A percentile compares a stretch with the other conserved stretches of the same genome.
phyloP scores from a whole-genome alignment of 53 echinoderm and acorn worm species.

The Stichopus horrens region DNA sequence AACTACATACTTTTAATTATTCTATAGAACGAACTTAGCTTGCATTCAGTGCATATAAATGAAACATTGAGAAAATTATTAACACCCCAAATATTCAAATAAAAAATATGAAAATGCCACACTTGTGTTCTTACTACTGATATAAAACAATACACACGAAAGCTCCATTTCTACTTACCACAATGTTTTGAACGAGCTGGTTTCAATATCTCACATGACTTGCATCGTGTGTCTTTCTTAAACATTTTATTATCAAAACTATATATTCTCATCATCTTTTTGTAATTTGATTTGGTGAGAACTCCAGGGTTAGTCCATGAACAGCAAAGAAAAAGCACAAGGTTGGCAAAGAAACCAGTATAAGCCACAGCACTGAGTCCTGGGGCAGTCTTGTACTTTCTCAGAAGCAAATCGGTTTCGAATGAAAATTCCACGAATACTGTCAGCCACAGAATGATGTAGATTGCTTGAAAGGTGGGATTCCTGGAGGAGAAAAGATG shows the following conservation, averaged over 20 bases:
- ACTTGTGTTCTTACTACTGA: neutral
- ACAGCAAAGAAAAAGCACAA: slow-evolving; percentile 58
- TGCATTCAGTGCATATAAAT: no score
- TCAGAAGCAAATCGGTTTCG: slow-evolving; percentile 37
- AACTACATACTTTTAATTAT: no score
- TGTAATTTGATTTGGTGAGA: slow-evolving; percentile 54
- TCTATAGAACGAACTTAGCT: no score
- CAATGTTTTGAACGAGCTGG: slow-evolving; percentile 95
- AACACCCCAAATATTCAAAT: neutral
- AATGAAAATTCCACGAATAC: slow-evolving; percentile 39
- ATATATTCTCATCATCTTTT: slow-evolving; percentile 47
- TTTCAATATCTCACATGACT: slow-evolving; percentile 74
- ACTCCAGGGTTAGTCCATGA: slow-evolving; percentile 73
- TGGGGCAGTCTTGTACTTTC: slow-evolving; percentile 19
- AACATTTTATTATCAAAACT: slow-evolving; percentile 65
- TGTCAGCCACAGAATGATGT: slow-evolving; percentile 55
- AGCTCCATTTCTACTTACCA: slow-evolving; percentile 53
- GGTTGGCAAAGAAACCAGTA: slow-evolving; percentile 52
- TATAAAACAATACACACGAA: neutral
- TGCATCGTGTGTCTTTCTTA: slow-evolving; percentile 50
- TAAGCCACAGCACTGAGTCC: slow-evolving; percentile 48
- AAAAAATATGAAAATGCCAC: neutral
- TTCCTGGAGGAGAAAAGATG: slow-evolving; percentile 57
- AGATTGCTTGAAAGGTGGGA: slow-evolving; percentile 72
- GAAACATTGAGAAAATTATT: no score